Evolutionary conservation across 2,113 vertebrate species (phyloP), one percentile per base, ranked within the genome.

Genomic region (Bubo blakistoni): DNA sequence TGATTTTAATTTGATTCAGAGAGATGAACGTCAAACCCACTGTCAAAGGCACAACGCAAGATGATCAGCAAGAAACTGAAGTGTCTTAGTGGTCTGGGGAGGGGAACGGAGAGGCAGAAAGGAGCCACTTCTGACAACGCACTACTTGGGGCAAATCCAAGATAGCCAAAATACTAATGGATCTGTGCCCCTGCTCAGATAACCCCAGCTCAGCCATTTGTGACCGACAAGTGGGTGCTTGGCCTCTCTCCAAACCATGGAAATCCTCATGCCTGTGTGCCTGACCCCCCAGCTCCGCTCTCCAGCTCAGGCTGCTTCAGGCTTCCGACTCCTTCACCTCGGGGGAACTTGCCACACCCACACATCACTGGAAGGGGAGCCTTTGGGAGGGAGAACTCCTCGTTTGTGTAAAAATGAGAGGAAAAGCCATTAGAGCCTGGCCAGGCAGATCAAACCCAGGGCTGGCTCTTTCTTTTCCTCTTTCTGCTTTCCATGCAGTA

Each of bases 241-340:
- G 24, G 57, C 13, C 32, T 46, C 71, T 32, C 46, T 46, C 38
- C 40, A 46, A 15, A 19, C 78, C 42, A 29, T 0, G 8, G 32
- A 2, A 5, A 57, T n/a, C 8, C 24, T 2, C 2, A 2, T 11
- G 42, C 19, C 32, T 4, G 13, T 1, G 44, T 7, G 57, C 42
- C 8, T 9, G 38, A 30, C 24, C 17, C 76, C 7, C 49, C 55
- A 32, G 47, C 55, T 49, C 76, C 2, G 10, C 74, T 66, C 36
- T 21, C 18, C 40, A 25, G 19, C 21, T 46, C 34, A 13, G 55
- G 46, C 73, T 32, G 55, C 38, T 27, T 22, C 4, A 20, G 38
- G n/a, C n/a, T 70, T 9, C 78, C 4, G 7, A 18, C 7, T 9
- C 34, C 65, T 27, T 7, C 40, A 7, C 29, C 46, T 20, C 4